phyloP scores from a whole-genome alignment of 2,888 invertebrate species.

The Sceliomorpha sp. region DNA sequence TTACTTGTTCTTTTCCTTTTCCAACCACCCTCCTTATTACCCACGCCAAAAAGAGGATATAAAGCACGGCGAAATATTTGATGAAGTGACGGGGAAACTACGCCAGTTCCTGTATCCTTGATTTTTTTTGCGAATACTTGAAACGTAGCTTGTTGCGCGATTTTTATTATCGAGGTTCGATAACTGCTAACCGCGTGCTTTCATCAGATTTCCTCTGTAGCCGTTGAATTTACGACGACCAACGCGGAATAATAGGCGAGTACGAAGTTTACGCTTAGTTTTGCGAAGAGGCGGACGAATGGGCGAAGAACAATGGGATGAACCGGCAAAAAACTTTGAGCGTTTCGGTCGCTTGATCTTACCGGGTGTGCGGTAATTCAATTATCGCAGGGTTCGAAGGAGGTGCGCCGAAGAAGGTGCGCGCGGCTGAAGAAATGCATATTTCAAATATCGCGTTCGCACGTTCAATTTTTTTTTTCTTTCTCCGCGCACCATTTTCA shows the following conservation, averaged over 20 bases:
- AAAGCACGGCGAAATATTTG: conserved; percentile 9
- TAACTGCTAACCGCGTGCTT: conserved; percentile 1
- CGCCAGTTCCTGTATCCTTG: conserved; percentile 17
- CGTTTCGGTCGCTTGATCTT: not conserved
- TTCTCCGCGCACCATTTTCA: too few relatives aligned
- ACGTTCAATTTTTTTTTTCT: not conserved
- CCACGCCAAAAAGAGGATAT: not conserved
- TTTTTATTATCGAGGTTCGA: conserved; percentile 7
- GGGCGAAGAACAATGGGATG: conserved; percentile 6
- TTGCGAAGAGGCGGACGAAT: too few relatives aligned
- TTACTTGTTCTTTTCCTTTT: too few relatives aligned
- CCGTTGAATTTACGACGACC: conserved; percentile 8
- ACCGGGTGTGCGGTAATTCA: conserved; percentile 4
- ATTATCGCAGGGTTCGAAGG: too few relatives aligned
- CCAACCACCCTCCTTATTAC: too few relatives aligned
- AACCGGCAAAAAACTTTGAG: not conserved
- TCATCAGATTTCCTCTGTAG: conserved; percentile 5
- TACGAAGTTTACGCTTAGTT: conserved; percentile 1
- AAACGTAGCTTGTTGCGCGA: not conserved
- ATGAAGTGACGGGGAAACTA: conserved; percentile 11
- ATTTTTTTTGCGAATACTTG: conserved; percentile 8
- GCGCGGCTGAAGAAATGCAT: conserved; percentile 5
- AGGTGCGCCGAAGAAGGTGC: conserved; percentile 5
- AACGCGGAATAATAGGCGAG: conserved; percentile 4
- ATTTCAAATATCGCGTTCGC: conserved; percentile 8